Conservation (phyloP, 2,113 vertebrate species). For the Falco punctatus region DNA sequence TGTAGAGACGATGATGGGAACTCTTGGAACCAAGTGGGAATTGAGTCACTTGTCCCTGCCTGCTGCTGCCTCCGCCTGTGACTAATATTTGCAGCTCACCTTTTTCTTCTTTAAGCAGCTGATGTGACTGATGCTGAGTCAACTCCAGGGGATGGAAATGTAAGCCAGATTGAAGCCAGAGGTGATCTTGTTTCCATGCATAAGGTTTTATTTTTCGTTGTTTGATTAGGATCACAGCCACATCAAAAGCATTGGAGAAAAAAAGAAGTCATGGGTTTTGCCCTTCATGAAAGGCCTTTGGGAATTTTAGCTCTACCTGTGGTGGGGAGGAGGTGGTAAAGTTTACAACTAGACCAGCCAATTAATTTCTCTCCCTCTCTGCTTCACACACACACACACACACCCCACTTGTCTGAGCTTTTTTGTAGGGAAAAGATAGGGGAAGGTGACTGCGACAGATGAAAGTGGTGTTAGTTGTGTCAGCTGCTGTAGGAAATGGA, state of each 20-base stretch:
- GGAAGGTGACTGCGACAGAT: slow-evolving; percentile 44
- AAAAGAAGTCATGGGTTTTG: neutral
- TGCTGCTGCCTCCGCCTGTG: slow-evolving; percentile 34
- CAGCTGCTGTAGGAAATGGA: slow-evolving; percentile 34
- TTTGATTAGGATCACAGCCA: slow-evolving; percentile 18
- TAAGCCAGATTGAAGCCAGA: slow-evolving; percentile 50
- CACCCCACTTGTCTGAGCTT: neutral
- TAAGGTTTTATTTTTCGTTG: slow-evolving; percentile 19
- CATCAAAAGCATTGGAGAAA: neutral
- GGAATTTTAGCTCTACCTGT: neutral
- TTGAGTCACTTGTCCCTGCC: slow-evolving; percentile 56
- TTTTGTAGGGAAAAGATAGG: slow-evolving; percentile 20
- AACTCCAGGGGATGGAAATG: slow-evolving; percentile 31
- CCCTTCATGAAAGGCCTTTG: neutral
- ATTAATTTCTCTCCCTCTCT: neutral
- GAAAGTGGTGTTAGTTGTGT: slow-evolving; percentile 49
- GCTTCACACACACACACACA: neutral
- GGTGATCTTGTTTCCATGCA: slow-evolving; percentile 38
- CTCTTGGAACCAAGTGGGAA: slow-evolving; percentile 24
- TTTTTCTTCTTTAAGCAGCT: slow-evolving; percentile 44
- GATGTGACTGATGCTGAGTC: slow-evolving; percentile 42
- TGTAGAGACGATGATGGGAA: neutral
- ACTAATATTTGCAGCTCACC: slow-evolving; percentile 51
- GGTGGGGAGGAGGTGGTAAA: neutral
- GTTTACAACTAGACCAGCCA: neutral